Conservation (phyloP, 1,140 invertebrate genomes). For the Cydia pomonella region DNA sequence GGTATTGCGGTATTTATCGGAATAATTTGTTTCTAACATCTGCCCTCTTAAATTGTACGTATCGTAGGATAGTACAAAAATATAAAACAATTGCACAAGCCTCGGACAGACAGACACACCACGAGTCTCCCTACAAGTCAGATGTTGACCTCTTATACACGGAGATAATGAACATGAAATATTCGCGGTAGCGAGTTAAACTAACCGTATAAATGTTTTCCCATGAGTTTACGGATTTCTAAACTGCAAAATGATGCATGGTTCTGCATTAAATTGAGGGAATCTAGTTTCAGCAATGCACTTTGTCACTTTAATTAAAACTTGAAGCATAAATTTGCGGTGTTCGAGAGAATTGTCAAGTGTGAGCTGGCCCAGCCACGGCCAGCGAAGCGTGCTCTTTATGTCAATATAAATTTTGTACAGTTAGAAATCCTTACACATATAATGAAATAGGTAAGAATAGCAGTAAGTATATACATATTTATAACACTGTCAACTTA, state of each 20-base stretch:
- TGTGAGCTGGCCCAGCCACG: neutral
- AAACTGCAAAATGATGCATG: slow-evolving; percentile 27
- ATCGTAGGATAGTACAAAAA: slow-evolving; percentile 61
- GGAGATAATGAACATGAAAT: slow-evolving; percentile 45
- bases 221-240: slow-evolving; percentile 16
- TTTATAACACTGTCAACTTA: no score
- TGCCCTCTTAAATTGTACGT: slow-evolving; percentile 6
- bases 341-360: neutral
- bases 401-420: neutral
- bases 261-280: neutral
- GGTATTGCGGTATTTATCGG: neutral
- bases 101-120: slow-evolving; percentile 59
- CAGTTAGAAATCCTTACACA: neutral
- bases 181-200: slow-evolving; percentile 34
- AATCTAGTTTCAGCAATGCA: slow-evolving; percentile 24
- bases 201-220: slow-evolving; percentile 31
- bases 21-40: neutral
- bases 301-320: slow-evolving; percentile 32
- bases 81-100: slow-evolving; percentile 75
- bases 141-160: slow-evolving; percentile 65
- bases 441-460: no score
- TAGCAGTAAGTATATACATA: no score
- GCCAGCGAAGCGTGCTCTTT: neutral
- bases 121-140: slow-evolving; percentile 58
- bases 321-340: slow-evolving; percentile 24